phyloP scores from a whole-genome alignment of 2,888 invertebrate genomes.

The Operophtera brumata region DNA sequence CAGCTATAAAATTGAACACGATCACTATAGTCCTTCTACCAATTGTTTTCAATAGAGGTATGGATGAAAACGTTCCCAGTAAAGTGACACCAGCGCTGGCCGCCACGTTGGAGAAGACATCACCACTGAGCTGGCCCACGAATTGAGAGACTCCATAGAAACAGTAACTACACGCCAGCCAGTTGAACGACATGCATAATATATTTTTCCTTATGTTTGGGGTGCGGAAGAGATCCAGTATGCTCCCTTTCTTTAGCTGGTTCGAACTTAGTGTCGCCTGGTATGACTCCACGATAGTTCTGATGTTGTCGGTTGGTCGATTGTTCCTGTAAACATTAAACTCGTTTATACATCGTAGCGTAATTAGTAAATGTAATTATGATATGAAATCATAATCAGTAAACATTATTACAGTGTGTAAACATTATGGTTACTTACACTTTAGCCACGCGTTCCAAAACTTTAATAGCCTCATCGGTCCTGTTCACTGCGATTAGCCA shows the following conservation, averaged over 20 bases:
- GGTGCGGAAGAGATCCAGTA: slow-evolving; percentile 85
- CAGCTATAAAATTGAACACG: slow-evolving; percentile 82
- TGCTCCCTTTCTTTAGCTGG: slow-evolving; percentile 71
- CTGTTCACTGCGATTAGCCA: slow-evolving; percentile 88
- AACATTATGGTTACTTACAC: slow-evolving; percentile 41
- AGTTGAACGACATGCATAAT: slow-evolving; percentile 86
- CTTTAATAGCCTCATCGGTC: slow-evolving; percentile 82
- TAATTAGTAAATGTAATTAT: background rate
- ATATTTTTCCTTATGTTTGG: slow-evolving; percentile 86
- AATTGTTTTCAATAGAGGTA: slow-evolving; percentile 82
- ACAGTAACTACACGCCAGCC: slow-evolving; percentile 89
- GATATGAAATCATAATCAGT: background rate
- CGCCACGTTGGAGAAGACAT: slow-evolving; percentile 91
- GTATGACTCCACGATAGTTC: slow-evolving; percentile 61
- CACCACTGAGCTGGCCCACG: slow-evolving; percentile 87
- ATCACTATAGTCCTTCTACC: slow-evolving; percentile 85
- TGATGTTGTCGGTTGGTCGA: slow-evolving; percentile 69
- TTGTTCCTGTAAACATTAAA: slow-evolving; percentile 65
- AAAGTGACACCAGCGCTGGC: slow-evolving; percentile 85
- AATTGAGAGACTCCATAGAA: slow-evolving; percentile 92
- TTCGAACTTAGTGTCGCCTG: slow-evolving; percentile 52
- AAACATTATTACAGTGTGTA: background rate
- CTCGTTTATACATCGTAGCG: background rate
- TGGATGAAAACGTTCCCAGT: slow-evolving; percentile 81
- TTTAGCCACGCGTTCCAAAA: slow-evolving; percentile 84